Evolutionary conservation across 2,797 vertebrate genomes (phyloP).

Genomic region (Hippopotamyrus pictus): DNA sequence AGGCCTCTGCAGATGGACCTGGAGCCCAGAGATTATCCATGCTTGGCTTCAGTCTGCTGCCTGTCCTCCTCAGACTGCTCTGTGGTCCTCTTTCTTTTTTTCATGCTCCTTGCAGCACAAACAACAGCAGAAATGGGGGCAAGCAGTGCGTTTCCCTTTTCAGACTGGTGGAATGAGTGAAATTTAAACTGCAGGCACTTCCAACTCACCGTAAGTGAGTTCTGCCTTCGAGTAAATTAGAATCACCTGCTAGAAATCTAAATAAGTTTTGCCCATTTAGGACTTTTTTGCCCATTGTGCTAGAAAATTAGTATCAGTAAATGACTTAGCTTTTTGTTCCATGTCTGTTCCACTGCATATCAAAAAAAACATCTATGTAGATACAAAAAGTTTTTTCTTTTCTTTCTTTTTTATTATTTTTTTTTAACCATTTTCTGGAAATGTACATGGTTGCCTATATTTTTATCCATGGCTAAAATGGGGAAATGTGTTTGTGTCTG

Average conservation of each 20-base stretch:
- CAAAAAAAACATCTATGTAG: not conserved
- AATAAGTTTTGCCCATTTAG: not conserved
- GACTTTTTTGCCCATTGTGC: not conserved
- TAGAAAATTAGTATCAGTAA: not conserved
- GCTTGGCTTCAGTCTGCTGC: conserved; percentile 40
- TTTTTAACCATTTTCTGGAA: not conserved
- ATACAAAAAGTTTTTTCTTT: not conserved
- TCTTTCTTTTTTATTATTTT: not conserved
- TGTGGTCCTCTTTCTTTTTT: not conserved
- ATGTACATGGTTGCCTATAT: not conserved
- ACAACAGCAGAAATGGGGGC: not conserved
- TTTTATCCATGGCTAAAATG: not conserved
- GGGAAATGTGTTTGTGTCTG: not conserved
- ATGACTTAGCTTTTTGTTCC: not conserved
- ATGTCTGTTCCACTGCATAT: not conserved
- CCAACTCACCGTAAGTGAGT: not conserved
- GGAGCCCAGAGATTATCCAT: conserved; percentile 48
- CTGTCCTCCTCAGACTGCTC: conserved; percentile 35
- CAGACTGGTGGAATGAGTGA: not conserved
- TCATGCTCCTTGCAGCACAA: not conserved
- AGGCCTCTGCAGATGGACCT: conserved; percentile 41
- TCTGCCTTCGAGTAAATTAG: not conserved
- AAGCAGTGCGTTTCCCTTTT: not conserved
- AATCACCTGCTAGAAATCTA: not conserved
- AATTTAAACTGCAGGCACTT: not conserved